Evolutionary conservation across 2,888 invertebrate species (phyloP).

Genomic region (Panorpa germanica): DNA sequence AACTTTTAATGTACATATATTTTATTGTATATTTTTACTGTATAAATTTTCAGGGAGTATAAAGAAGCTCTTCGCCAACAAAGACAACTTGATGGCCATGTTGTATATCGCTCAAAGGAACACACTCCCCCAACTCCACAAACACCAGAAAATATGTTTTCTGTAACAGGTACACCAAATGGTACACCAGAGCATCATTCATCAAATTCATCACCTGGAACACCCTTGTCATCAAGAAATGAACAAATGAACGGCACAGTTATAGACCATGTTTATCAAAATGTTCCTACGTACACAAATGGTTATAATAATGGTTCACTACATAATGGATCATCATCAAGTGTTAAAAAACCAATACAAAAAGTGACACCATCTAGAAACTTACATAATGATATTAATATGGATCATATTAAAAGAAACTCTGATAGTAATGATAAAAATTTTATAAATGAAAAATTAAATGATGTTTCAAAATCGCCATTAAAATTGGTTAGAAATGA

Average conservation of each 20-base stretch:
- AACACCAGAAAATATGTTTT: too few species aligned
- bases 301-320: neutral
- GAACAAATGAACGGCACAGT: constrained; percentile 1
- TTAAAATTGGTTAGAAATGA: constrained; percentile 15
- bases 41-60: constrained; percentile 58
- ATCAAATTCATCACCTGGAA: constrained; percentile 15
- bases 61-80: constrained; percentile 79
- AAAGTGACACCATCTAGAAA: constrained; percentile 66
- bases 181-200: constrained; percentile 12
- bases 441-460: too few species aligned
- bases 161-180: too few species aligned
- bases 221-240: constrained; percentile 5
- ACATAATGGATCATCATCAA: constrained; percentile 14
- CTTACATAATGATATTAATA: constrained; percentile 18
- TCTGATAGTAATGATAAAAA: too few species aligned
- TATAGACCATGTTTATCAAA: neutral
- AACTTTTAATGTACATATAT: neutral
- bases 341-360: constrained; percentile 48
- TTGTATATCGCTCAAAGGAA: constrained; percentile 40
- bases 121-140: constrained; percentile 18
- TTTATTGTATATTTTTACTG: constrained; percentile 9
- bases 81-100: constrained; percentile 51
- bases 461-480: too few species aligned
- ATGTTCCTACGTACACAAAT: neutral
- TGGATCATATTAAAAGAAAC: constrained; percentile 10